These are phyloP conservation scores for Aratinga solstitialis DNA, from an alignment of 2,797 vertebrate species.

Conservation along the genomic window DNA sequence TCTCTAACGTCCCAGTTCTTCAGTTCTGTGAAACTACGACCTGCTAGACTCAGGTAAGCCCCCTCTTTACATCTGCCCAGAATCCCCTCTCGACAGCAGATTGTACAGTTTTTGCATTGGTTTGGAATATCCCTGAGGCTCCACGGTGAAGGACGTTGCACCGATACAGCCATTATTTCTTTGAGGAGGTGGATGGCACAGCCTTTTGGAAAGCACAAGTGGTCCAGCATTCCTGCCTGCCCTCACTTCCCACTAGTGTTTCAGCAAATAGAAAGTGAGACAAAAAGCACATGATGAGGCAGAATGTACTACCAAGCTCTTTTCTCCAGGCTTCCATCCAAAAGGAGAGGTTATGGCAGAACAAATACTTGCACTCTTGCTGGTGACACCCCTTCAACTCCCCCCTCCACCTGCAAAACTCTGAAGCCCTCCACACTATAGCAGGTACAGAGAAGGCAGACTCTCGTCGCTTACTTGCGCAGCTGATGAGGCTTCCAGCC, in stretches of 20 bases:
- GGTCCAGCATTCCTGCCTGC: not conserved
- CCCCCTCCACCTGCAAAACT: not conserved
- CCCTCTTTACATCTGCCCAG: not conserved
- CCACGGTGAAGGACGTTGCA: not conserved
- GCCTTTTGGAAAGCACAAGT: not conserved
- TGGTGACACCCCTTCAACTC: not conserved
- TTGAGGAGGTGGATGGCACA: not conserved
- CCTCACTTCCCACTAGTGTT: not conserved
- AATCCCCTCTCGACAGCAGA: not conserved
- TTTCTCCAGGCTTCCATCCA: conserved; percentile 6
- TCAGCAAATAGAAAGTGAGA: not conserved
- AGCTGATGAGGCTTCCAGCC: not conserved
- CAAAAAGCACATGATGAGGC: not conserved
- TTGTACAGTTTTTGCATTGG: not conserved
- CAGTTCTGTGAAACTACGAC: not conserved
- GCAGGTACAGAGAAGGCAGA: not conserved
- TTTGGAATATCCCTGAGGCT: not conserved
- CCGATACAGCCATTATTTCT: not conserved
- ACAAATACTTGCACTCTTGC: not conserved
- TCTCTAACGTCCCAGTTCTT: not conserved
- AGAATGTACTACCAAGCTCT: not conserved
- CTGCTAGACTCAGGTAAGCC: not conserved
- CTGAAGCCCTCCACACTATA: not conserved
- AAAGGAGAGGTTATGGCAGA: not conserved
- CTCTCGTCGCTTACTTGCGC: not conserved